Evolutionary conservation across 2,113 vertebrate genomes (phyloP).

Genomic region (Castor canadensis): DNA sequence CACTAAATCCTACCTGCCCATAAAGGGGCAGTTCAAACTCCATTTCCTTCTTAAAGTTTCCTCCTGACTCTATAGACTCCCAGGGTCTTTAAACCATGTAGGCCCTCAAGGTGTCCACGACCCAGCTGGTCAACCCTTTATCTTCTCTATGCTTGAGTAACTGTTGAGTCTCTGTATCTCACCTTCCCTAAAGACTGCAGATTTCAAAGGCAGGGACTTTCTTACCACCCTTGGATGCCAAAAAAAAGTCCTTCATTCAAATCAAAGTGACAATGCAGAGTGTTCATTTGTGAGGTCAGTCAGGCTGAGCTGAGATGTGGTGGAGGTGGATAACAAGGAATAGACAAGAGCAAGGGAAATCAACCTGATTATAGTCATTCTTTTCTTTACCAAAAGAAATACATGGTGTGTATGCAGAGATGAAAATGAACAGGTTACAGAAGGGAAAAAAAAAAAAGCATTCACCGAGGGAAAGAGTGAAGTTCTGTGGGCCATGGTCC

Average conservation of each 20-base stretch:
- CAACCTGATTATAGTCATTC: background rate
- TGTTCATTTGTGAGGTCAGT: background rate
- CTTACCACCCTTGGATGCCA: background rate
- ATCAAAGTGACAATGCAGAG: background rate
- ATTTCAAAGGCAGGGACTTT: background rate
- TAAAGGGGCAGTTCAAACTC: background rate
- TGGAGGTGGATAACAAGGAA: background rate
- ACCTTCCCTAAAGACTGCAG: constrained; percentile 4
- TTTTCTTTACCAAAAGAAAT: background rate
- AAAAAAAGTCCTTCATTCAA: background rate
- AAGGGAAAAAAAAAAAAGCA: background rate
- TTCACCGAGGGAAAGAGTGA: background rate
- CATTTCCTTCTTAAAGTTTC: background rate
- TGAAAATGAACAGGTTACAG: background rate
- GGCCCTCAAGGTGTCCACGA: background rate
- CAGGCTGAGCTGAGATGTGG: background rate
- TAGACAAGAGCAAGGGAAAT: background rate
- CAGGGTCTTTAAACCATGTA: background rate
- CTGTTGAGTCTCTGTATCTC: background rate
- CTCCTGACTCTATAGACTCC: background rate
- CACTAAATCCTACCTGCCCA: background rate
- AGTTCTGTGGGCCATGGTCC: background rate
- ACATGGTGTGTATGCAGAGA: background rate
- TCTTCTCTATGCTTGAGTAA: background rate
- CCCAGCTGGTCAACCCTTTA: background rate